Evolutionary conservation across 2,113 vertebrate species (phyloP).

Genomic region (Motacilla alba): DNA sequence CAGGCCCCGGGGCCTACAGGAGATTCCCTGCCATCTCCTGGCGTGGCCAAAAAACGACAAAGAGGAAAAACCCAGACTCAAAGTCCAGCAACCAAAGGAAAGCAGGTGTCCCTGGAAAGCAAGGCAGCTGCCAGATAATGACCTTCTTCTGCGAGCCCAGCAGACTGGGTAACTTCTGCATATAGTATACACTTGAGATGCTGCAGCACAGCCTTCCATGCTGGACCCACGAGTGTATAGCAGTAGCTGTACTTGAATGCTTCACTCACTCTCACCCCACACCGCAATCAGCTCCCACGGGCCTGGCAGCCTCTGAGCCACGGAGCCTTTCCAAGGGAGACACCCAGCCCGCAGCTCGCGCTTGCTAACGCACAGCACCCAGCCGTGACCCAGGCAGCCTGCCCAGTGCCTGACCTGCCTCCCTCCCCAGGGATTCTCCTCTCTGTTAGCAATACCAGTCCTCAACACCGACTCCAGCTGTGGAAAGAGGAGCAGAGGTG

Average conservation of each 20-base stretch:
- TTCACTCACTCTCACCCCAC: slow-evolving; percentile 59
- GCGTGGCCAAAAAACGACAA: slow-evolving; percentile 70
- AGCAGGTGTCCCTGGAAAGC: slow-evolving; percentile 73
- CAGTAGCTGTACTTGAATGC: slow-evolving; percentile 58
- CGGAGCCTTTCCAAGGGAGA: slow-evolving; percentile 20
- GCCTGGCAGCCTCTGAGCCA: slow-evolving; percentile 45
- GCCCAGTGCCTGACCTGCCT: slow-evolving; percentile 16
- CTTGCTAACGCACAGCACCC: slow-evolving; percentile 46
- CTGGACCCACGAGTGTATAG: slow-evolving; percentile 59
- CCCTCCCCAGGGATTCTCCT: background rate
- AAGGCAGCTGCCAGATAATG: slow-evolving; percentile 86
- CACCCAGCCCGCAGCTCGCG: slow-evolving; percentile 6
- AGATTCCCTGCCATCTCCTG: slow-evolving; percentile 71
- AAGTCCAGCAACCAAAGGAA: slow-evolving; percentile 78
- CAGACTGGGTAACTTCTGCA: slow-evolving; percentile 57
- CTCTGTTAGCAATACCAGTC: slow-evolving; percentile 22
- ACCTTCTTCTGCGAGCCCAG: slow-evolving; percentile 57
- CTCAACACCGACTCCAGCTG: background rate
- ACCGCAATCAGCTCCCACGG: background rate
- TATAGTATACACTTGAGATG: slow-evolving; percentile 66
- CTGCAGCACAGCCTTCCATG: slow-evolving; percentile 76
- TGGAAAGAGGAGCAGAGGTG: background rate
- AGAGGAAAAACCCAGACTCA: slow-evolving; percentile 78
- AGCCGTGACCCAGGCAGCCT: slow-evolving; percentile 39
- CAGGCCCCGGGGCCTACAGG: slow-evolving; percentile 70